A percentile compares a stretch with the other conserved stretches of the same genome.
phyloP scores from a whole-genome alignment of 1,140 invertebrate species.

The Pectinophora gossypiella region DNA sequence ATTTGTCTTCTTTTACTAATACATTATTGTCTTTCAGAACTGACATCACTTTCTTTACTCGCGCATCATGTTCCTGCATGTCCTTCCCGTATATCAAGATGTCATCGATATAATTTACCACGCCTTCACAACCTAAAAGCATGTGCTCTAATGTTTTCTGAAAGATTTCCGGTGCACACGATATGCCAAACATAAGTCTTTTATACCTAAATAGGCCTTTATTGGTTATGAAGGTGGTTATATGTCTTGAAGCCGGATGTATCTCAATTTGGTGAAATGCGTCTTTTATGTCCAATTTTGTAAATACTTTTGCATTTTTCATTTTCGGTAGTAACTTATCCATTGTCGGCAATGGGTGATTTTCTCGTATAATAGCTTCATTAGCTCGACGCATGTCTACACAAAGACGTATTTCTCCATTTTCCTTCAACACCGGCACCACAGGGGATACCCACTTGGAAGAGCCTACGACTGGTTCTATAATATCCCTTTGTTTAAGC shows the following conservation, averaged over 20 bases:
- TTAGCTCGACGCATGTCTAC: slow-evolving; percentile 32
- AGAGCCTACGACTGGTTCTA: slow-evolving; percentile 26
- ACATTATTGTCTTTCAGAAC: slow-evolving; percentile 3
- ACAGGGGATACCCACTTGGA: slow-evolving; percentile 37
- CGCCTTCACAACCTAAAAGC: slow-evolving; percentile 26
- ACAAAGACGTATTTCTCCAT: slow-evolving; percentile 32
- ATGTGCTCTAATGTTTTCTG: slow-evolving; percentile 40
- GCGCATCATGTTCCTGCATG: not conserved
- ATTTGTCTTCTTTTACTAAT: not conserved
- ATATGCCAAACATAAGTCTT: slow-evolving; percentile 21
- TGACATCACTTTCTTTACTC: not conserved
- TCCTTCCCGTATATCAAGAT: not conserved
- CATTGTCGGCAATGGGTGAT: slow-evolving; percentile 32
- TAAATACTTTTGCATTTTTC: slow-evolving; percentile 29
- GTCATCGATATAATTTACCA: slow-evolving; percentile 17
- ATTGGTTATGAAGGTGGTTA: slow-evolving; percentile 29
- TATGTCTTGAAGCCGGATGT: slow-evolving; percentile 12
- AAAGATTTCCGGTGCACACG: slow-evolving; percentile 39
- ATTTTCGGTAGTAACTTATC: slow-evolving; percentile 21
- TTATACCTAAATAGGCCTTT: slow-evolving; percentile 27
- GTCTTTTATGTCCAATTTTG: slow-evolving; percentile 29
- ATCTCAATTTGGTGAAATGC: slow-evolving; percentile 30
- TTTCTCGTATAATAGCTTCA: slow-evolving; percentile 31
- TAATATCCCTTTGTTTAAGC: slow-evolving; percentile 6
- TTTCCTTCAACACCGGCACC: slow-evolving; percentile 22